A percentile compares a stretch with the other conserved stretches of the same genome.
phyloP scores from a whole-genome alignment of 37 sponge, comb jelly and placozoan genomes.

The Diacarnus erythraeanus region DNA sequence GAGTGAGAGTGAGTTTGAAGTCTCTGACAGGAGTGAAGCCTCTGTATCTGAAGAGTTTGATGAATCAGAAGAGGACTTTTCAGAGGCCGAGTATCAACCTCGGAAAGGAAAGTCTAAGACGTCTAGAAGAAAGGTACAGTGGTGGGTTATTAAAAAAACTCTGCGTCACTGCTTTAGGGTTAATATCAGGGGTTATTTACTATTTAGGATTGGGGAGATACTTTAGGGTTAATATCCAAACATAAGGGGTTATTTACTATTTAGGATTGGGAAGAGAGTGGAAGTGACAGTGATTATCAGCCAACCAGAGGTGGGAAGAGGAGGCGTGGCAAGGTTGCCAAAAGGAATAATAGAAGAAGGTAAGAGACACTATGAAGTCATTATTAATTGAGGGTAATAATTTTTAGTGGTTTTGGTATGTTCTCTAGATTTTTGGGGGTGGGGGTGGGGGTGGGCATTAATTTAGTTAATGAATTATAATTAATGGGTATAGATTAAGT shows the following conservation, averaged over 20 bases:
- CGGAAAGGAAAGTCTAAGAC: not conserved
- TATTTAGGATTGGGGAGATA: not conserved
- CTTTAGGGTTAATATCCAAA: too few species aligned
- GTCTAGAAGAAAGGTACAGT: not conserved
- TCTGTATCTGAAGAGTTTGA: constrained; percentile 3
- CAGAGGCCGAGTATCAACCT: not conserved
- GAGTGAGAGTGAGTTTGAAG: constrained; percentile 58
- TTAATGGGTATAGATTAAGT: too few species aligned
- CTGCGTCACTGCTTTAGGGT: too few species aligned
- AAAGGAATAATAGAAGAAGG: constrained; percentile 3
- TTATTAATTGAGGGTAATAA: not conserved
- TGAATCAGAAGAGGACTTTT: not conserved
- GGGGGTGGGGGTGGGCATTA: too few species aligned
- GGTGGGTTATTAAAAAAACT: too few species aligned
- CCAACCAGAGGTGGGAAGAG: constrained; percentile 31
- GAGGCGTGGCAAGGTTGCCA: constrained; percentile 19
- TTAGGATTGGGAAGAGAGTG: constrained; percentile 9
- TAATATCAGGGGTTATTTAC: too few species aligned
- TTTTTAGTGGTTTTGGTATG: too few species aligned
- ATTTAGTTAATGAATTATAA: too few species aligned
- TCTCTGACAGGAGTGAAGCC: constrained; percentile 2
- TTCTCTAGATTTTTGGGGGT: too few species aligned
- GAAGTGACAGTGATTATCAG: constrained; percentile 54
- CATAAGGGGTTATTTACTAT: too few species aligned
- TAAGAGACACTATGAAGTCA: too few species aligned